Percentiles rank a stretch among this genome's conserved stretches.
These are phyloP conservation scores for Amiota minor DNA, from an alignment of 2,888 invertebrate genomes.

Conservation along the genomic window DNA sequence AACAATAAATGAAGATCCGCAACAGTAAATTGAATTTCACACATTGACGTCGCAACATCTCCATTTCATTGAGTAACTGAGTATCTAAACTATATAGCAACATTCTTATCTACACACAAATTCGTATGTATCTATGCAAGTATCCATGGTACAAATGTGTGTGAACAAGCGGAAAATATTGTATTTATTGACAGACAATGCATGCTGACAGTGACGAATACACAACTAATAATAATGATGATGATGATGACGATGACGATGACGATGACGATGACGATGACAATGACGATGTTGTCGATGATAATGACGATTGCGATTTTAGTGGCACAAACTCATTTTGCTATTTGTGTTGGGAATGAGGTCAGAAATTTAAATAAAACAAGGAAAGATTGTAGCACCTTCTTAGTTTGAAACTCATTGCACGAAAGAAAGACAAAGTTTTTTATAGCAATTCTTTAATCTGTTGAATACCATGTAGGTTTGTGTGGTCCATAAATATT, in stretches of 20 bases:
- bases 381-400: constrained; percentile 34
- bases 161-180: not conserved
- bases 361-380: constrained; percentile 62
- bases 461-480: no score
- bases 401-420: no score
- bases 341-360: constrained; percentile 51
- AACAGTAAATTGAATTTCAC: constrained; percentile 24
- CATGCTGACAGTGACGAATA: not conserved
- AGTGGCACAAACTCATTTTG: not conserved
- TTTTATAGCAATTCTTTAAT: no score
- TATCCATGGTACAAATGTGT: not conserved
- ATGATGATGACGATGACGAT: not conserved
- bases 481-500: no score
- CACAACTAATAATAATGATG: not conserved
- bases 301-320: not conserved
- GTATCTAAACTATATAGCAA: no score
- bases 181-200: no score
- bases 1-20: constrained; percentile 23
- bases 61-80: no score
- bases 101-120: no score
- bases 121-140: no score
- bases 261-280: not conserved
- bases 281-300: not conserved
- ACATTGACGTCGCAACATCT: not conserved
- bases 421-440: no score